phyloP scores from a whole-genome alignment of 1,140 invertebrate species.

The Colletes gigas region DNA sequence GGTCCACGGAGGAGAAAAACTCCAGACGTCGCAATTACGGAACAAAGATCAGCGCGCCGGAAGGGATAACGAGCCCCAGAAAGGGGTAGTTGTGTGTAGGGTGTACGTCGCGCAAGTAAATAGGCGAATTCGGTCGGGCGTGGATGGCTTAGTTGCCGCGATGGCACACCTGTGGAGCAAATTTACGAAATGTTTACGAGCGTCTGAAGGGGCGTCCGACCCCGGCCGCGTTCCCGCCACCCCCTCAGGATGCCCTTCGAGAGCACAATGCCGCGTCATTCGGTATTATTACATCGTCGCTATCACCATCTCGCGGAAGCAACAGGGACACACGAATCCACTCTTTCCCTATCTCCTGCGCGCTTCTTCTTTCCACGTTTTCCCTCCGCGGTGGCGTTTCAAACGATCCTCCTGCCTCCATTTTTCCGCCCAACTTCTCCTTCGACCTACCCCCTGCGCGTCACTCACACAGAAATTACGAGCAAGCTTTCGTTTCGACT shows the following conservation, averaged over 20 bases:
- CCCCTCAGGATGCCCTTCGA: slow-evolving; percentile 62
- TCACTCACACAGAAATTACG: not conserved
- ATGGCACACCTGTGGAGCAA: slow-evolving; percentile 82
- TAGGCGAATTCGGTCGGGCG: slow-evolving; percentile 73
- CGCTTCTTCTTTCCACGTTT: slow-evolving; percentile 23
- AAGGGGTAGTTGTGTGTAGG: slow-evolving; percentile 36
- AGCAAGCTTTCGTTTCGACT: not conserved
- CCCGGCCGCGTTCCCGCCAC: slow-evolving; percentile 53
- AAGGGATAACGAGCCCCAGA: slow-evolving; percentile 39
- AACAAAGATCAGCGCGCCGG: slow-evolving; percentile 28
- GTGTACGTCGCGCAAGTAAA: slow-evolving; percentile 72
- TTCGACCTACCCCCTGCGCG: no score
- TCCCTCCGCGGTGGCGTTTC: not conserved
- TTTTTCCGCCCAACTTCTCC: not conserved
- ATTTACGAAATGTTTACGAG: slow-evolving; percentile 82
- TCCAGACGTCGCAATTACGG: slow-evolving; percentile 37
- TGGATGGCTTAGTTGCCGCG: slow-evolving; percentile 76
- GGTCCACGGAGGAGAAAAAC: slow-evolving; percentile 16
- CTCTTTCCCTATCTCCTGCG: slow-evolving; percentile 24
- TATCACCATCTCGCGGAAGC: slow-evolving; percentile 70
- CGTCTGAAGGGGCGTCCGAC: slow-evolving; percentile 74
- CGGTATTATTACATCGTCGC: slow-evolving; percentile 74
- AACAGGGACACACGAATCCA: slow-evolving; percentile 47
- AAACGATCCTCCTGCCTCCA: slow-evolving; percentile 1
- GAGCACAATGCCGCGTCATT: slow-evolving; percentile 75